A percentile compares a stretch with the other conserved stretches of the same genome.
phyloP scores from a whole-genome alignment of 2,113 vertebrate species.

The Rhinogobius similis region DNA sequence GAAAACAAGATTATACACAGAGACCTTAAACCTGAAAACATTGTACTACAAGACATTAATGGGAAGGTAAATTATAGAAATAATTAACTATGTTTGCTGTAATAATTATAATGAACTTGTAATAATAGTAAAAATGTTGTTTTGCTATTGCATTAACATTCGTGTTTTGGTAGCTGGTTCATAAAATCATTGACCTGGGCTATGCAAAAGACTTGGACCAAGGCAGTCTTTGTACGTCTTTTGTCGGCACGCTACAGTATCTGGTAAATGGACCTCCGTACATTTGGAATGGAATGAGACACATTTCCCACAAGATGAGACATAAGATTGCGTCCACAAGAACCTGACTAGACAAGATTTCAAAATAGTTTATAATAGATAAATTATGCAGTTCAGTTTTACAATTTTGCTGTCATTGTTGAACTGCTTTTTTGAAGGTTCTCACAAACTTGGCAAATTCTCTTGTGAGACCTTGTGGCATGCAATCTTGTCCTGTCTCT shows the following conservation, averaged over 20 bases:
- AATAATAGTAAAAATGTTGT: not conserved
- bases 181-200: constrained; percentile 98
- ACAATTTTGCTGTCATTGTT: too few relatives aligned
- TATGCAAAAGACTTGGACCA: constrained; percentile 99
- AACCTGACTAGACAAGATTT: too few relatives aligned
- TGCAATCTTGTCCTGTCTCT: too few relatives aligned
- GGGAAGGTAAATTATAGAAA: constrained; percentile 84
- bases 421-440: too few relatives aligned
- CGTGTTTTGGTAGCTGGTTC: constrained; percentile 76
- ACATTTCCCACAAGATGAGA: too few relatives aligned
- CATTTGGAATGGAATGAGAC: too few relatives aligned
- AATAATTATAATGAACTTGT: too few relatives aligned
- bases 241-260: constrained; percentile 96
- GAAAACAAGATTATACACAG: constrained; percentile 98
- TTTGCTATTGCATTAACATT: not conserved
- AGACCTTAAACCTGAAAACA: constrained; percentile 98
- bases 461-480: too few relatives aligned
- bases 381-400: too few relatives aligned
- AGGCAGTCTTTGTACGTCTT: constrained; percentile 96
- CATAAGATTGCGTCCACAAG: too few relatives aligned
- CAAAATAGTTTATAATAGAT: too few relatives aligned
- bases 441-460: too few relatives aligned
- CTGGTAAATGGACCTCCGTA: constrained; percentile 79
- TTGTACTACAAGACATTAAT: constrained; percentile 91
- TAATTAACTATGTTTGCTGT: not conserved